Evolutionary conservation across 2,888 invertebrate species (phyloP), one percentile per base, ranked within the genome.

Genomic region (Phengaris arion): DNA sequence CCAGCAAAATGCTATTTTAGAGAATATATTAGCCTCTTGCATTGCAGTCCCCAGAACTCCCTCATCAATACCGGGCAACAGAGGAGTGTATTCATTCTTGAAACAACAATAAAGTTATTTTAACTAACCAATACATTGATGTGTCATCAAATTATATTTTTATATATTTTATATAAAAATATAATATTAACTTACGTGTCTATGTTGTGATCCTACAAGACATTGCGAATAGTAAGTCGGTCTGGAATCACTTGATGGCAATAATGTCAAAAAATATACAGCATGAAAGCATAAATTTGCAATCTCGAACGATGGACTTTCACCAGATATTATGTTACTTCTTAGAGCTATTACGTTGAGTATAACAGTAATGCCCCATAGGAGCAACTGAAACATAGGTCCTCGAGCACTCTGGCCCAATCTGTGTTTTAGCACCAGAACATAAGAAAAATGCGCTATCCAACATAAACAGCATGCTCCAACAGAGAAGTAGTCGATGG

Each of bases 1-100:
- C 99, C 99, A 99, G 78, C 95, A 94, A 86, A 99, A 98, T 46
- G 96, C 88, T n/a, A 98, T 91, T 84, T 95, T 95, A 0, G 98
- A 97, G 2, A 96, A 83, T 84, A 94, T 94, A 75, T 95, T 95
- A 13, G 94, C 93, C 78, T 96, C 95, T 88, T 98, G 97, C 95
- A 98, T 96, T 2, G 98, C 98, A 75, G 96, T 95, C 0, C 98
- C 98, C 79, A 98, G 89, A 81, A 96, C 95, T 77, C 94, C 94
- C 81, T 96, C 96, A 85, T 97, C 96, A 80, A 95, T 94, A 79
- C 95, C 94, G 81, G 97, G 93, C 3, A 96, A 85, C 35, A 96
- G 83, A 8, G 95, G 93, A 78, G 95, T 95, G 76, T 95, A 94
- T 85, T 96, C 96, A 85, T 88, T 94, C 95, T 95, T 35, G 35